Percentiles rank a stretch among this genome's conserved stretches.
Conservation (phyloP, 1,140 invertebrate species). For the Drosophila lini region DNA sequence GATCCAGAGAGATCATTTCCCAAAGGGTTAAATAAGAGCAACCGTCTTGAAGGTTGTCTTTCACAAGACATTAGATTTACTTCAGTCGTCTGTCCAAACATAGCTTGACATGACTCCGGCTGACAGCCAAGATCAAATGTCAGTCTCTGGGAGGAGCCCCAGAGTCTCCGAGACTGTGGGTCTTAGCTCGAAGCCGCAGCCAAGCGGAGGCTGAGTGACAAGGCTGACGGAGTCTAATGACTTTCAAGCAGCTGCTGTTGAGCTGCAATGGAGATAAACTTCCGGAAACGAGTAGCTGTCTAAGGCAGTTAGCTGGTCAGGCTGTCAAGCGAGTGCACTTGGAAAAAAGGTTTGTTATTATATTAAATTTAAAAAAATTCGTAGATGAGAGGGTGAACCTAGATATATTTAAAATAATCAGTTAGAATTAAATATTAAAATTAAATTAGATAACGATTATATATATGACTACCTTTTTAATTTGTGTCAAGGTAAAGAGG, state of each 20-base stretch:
- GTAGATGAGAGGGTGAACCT: too few species aligned
- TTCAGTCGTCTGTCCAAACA: slow-evolving; percentile 45
- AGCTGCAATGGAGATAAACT: slow-evolving; percentile 53
- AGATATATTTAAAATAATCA: too few species aligned
- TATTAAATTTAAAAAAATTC: neutral
- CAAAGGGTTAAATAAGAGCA: slow-evolving; percentile 18
- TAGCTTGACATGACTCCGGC: slow-evolving; percentile 48
- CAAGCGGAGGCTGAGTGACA: slow-evolving; percentile 48
- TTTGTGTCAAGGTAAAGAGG: neutral
- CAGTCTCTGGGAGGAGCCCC: slow-evolving; percentile 19
- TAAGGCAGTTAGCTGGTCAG: slow-evolving; percentile 33
- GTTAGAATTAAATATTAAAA: too few species aligned
- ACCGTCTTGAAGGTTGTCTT: slow-evolving; percentile 20
- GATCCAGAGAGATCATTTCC: slow-evolving; percentile 9
- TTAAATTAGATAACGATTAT: neutral
- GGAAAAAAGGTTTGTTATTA: neutral
- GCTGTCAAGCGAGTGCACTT: slow-evolving; percentile 37
- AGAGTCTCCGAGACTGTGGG: slow-evolving; percentile 1
- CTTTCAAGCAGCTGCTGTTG: slow-evolving; percentile 57
- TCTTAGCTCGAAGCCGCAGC: slow-evolving; percentile 30
- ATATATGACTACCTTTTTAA: neutral
- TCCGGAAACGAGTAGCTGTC: slow-evolving; percentile 73
- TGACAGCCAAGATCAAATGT: slow-evolving; percentile 52
- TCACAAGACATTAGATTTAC: slow-evolving; percentile 23
- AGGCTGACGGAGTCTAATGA: slow-evolving; percentile 57